Evolutionary conservation across 2,113 vertebrate species (phyloP), one percentile per base, ranked within the genome.

Genomic region (Clupea harengus): DNA sequence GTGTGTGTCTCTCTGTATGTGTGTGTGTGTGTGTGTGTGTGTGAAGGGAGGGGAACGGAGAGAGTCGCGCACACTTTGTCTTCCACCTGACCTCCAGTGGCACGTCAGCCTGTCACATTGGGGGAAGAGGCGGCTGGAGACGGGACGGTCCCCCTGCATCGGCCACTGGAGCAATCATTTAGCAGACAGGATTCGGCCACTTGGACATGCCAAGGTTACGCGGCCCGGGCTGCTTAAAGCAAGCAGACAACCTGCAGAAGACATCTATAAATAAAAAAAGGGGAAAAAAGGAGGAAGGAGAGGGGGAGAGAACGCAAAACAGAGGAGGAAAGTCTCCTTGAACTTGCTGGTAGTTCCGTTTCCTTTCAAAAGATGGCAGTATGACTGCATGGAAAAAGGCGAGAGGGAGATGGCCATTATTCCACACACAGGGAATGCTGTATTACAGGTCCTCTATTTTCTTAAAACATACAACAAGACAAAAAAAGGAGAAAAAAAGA

Each of bases 351-450:
- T 57, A 94, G 91, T 99, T 91, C 95, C 89, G 39, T 78, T 52
- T 82, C 39, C 22, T 57, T 90, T 95, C 97, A 95, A 96, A 94
- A 98, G 97, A 96, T 98, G 97, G 97, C 97, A 98, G 96, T 96
- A 89, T 97, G 94, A 94, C 95, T 93, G 92, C 97, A 95, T 81
- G 94, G 93, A 96, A 96, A 83, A 91, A 87, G 88, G n/a, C 20
- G 25, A 10, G 18, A 18, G 50, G 72, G 32, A 78, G 72, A 4
- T 52, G 49, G 45, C 45, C 32, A 4, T 39, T 50, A 50, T 32
- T 28, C 32, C 18, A 39, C 15, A 13, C 28, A 17, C 32, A 78
- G 10, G 11, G 13, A 78, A 4, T 32, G 28, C 72, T 78, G 4
- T 1, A 11, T 78, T 78, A 78, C 72, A 17, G 72, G 25, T 4